Percentiles rank a stretch among this genome's conserved stretches.
phyloP scores from a whole-genome alignment of 2,797 vertebrate genomes.

The Phylloscopus collybita region DNA sequence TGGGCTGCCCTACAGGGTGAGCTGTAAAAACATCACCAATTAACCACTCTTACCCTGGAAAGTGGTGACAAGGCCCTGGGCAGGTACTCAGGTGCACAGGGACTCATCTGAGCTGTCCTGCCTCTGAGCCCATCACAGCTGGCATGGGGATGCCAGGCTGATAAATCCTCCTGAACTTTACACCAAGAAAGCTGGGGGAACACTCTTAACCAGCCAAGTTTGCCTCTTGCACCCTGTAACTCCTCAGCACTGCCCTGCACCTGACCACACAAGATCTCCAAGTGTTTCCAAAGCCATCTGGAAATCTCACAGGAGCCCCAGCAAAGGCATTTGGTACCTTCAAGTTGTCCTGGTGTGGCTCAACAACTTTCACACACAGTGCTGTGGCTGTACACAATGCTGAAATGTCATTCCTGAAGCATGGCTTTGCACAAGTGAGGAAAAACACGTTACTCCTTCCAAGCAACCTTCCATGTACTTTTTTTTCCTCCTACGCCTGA shows the following conservation, averaged over 20 bases:
- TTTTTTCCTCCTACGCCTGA: neutral
- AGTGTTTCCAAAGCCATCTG: neutral
- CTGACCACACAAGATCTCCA: neutral
- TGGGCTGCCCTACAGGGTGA: neutral
- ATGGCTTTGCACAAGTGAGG: neutral
- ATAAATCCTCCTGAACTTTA: neutral
- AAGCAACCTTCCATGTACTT: neutral
- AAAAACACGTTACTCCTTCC: neutral
- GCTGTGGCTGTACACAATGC: neutral
- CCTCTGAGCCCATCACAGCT: neutral
- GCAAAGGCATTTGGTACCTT: neutral
- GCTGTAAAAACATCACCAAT: slow-evolving; percentile 20
- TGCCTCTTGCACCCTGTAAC: neutral
- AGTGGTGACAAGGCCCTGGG: slow-evolving; percentile 17
- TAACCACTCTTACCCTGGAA: slow-evolving; percentile 33
- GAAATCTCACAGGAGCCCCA: neutral
- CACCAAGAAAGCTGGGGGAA: neutral
- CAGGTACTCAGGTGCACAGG: neutral
- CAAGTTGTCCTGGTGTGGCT: neutral
- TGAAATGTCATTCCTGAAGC: neutral
- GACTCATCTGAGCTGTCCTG: neutral
- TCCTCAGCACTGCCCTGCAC: neutral
- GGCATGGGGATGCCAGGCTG: neutral
- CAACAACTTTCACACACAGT: neutral
- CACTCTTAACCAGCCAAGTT: neutral